Evolutionary conservation across 2,113 vertebrate genomes (phyloP).

Genomic region (Neomonachus schauinslandi): DNA sequence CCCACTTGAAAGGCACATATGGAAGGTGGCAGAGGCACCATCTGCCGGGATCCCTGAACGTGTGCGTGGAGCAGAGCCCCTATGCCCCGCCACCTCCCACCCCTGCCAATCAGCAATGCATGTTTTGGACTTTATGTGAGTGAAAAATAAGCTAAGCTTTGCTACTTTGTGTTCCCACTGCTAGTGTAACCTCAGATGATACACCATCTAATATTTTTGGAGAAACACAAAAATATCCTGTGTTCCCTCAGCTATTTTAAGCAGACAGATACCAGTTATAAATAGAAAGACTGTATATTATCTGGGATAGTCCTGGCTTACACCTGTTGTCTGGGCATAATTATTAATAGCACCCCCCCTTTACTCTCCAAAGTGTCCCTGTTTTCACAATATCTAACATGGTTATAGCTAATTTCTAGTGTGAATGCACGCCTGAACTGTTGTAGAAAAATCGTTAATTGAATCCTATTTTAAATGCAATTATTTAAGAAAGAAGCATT

Average conservation of each 20-base stretch:
- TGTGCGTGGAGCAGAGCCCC: neutral
- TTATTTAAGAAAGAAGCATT: constrained; percentile 52
- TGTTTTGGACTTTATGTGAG: neutral
- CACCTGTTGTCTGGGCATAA: constrained; percentile 52
- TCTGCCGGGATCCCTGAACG: neutral
- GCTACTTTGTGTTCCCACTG: neutral
- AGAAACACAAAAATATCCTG: constrained; percentile 54
- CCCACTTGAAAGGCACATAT: neutral
- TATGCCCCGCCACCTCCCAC: neutral
- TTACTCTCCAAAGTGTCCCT: constrained; percentile 39
- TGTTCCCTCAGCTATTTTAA: constrained; percentile 62
- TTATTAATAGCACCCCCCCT: constrained; percentile 55
- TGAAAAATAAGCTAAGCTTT: constrained; percentile 34
- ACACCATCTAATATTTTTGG: constrained; percentile 38
- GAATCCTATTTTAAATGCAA: constrained; percentile 52
- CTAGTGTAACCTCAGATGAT: constrained; percentile 18
- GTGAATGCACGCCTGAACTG: constrained; percentile 14
- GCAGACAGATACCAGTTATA: constrained; percentile 52
- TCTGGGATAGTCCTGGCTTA: constrained; percentile 51
- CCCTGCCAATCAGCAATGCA: neutral
- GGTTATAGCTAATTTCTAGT: constrained; percentile 19
- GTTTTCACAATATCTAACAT: constrained; percentile 18
- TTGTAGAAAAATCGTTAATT: neutral
- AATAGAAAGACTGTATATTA: constrained; percentile 62
- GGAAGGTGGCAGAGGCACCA: neutral